phyloP scores from a whole-genome alignment of 2,797 vertebrate genomes.

The Phalloptychus januarius region DNA sequence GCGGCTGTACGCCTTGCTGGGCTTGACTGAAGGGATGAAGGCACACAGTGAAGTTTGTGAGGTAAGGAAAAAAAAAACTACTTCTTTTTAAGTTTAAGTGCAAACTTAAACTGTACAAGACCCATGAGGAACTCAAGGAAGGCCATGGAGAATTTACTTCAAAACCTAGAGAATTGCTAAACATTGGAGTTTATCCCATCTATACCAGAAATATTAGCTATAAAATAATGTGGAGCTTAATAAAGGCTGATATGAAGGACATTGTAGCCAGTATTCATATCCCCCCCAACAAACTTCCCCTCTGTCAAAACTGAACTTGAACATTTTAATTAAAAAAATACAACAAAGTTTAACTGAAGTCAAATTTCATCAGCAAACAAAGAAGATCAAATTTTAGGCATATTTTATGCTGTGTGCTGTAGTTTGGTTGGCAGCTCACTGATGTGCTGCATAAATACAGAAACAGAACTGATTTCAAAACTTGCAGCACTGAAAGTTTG shows the following conservation, averaged over 20 bases:
- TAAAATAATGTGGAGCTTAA: neutral
- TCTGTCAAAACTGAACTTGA: neutral
- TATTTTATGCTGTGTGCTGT: neutral
- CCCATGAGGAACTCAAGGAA: neutral
- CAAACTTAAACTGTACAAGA: neutral
- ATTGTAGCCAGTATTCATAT: neutral
- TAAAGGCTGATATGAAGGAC: neutral
- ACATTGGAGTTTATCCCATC: neutral
- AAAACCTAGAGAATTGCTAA: neutral
- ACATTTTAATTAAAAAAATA: neutral
- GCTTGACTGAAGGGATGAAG: constrained; percentile 83
- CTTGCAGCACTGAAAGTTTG: constrained; percentile 6
- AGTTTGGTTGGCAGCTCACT: neutral
- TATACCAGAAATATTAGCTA: neutral
- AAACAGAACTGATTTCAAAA: constrained; percentile 28
- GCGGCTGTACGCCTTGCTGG: constrained; percentile 84
- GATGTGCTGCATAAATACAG: neutral
- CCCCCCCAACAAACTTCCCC: neutral
- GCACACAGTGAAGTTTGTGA: neutral
- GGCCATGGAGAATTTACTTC: neutral
- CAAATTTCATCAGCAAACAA: neutral
- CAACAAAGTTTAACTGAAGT: neutral
- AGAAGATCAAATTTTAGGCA: neutral
- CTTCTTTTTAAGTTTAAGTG: no score
- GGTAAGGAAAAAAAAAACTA: neutral